phyloP scores from a whole-genome alignment of 2,797 vertebrate genomes.

The Numenius phaeopus region DNA sequence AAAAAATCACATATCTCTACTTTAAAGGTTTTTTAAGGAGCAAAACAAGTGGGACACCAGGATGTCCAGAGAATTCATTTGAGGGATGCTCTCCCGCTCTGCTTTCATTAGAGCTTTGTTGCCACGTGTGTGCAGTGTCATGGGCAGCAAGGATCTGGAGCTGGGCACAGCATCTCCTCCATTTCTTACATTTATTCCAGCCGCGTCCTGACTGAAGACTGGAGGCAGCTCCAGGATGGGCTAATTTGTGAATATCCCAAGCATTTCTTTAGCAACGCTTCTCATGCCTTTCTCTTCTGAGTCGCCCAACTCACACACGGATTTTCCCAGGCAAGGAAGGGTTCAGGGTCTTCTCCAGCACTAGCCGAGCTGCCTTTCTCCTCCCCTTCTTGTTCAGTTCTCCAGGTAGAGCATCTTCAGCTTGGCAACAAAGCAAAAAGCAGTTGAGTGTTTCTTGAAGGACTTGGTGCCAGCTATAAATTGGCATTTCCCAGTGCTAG shows the following conservation, averaged over 20 bases:
- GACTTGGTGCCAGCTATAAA: background rate
- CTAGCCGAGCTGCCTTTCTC: background rate
- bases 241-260: background rate
- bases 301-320: background rate
- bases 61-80: too few species aligned
- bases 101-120: background rate
- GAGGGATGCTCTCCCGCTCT: background rate
- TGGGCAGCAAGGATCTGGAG: background rate
- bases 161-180: background rate
- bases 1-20: background rate
- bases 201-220: background rate
- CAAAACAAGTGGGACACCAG: background rate
- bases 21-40: background rate
- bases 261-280: background rate
- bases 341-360: background rate
- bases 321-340: background rate
- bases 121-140: rapidly evolving
- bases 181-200: too few species aligned
- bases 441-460: background rate
- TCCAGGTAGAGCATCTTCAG: background rate
- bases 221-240: background rate
- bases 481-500: background rate
- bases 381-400: rapidly evolving
- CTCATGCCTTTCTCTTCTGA: background rate
- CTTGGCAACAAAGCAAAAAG: background rate